Conservation (phyloP, 2,797 vertebrate species). For the Dallia pectoralis region DNA sequence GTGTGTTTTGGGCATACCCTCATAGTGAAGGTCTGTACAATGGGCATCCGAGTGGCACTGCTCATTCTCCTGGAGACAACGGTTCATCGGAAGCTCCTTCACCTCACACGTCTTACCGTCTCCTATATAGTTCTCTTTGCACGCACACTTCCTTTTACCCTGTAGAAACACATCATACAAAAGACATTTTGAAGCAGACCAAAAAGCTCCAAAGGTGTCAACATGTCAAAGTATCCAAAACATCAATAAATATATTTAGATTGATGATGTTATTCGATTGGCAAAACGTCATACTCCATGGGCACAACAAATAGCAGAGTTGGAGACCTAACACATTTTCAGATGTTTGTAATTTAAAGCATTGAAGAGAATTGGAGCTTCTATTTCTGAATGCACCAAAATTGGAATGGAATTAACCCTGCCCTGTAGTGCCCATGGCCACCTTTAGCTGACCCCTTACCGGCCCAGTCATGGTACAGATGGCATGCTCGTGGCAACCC, state of each 20-base stretch:
- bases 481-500: slow-evolving; percentile 87
- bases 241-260: too few species aligned
- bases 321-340: too few species aligned
- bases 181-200: not conserved
- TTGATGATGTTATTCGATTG: not conserved
- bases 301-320: too few species aligned
- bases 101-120: slow-evolving; percentile 83
- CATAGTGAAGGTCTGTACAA: slow-evolving; percentile 88
- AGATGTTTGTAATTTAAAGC: too few species aligned
- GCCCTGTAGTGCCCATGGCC: not conserved
- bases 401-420: not conserved
- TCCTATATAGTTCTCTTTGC: slow-evolving; percentile 84
- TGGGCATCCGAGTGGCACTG: slow-evolving; percentile 80
- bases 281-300: not conserved
- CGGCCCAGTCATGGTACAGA: slow-evolving; percentile 82
- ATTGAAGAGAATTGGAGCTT: too few species aligned
- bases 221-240: too few species aligned
- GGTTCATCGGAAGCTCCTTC: slow-evolving; percentile 79
- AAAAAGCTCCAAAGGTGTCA: too few species aligned
- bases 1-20: slow-evolving; percentile 70
- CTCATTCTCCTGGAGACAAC: slow-evolving; percentile 88
- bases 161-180: slow-evolving; percentile 45
- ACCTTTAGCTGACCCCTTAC: slow-evolving; percentile 67
- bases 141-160: slow-evolving; percentile 83
- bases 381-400: too few species aligned